Conservation (phyloP, 1,140 invertebrate species). For the Parapsyche elsis region DNA sequence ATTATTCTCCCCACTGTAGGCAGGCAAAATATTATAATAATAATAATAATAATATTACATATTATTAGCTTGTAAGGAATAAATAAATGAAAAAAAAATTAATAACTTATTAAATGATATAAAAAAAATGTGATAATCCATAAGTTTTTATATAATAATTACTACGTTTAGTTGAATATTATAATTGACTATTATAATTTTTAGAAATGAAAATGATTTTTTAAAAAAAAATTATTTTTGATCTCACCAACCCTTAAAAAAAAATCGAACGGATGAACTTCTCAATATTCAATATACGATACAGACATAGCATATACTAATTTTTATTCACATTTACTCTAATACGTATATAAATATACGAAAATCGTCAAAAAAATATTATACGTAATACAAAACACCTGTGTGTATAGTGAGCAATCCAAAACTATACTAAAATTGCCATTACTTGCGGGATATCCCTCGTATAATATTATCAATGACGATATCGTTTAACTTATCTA, state of each 20-base stretch:
- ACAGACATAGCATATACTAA: not conserved
- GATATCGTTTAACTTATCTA: no score
- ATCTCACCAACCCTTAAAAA: constrained; percentile 21
- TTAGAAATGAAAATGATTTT: constrained; percentile 1
- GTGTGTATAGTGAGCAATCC: no score
- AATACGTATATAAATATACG: no score
- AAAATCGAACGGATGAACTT: not conserved
- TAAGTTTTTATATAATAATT: constrained; percentile 40
- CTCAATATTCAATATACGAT: constrained; percentile 5
- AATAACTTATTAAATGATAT: constrained; percentile 47
- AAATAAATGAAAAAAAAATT: constrained; percentile 32
- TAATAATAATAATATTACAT: not conserved
- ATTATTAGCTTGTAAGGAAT: not conserved
- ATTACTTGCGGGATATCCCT: no score
- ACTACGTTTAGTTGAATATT: constrained; percentile 1
- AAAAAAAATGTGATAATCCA: constrained; percentile 44
- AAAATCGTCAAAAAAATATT: no score
- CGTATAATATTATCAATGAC: no score
- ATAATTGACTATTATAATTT: constrained; percentile 15
- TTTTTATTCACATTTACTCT: not conserved
- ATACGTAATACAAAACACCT: no score
- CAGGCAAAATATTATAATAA: constrained; percentile 11
- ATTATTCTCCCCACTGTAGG: constrained; percentile 25
- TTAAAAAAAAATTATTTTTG: constrained; percentile 22
- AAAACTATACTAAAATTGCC: no score